These are phyloP conservation scores for Leptocoma aspasia DNA, from an alignment of 2,113 vertebrate genomes.

Conservation along the genomic window DNA sequence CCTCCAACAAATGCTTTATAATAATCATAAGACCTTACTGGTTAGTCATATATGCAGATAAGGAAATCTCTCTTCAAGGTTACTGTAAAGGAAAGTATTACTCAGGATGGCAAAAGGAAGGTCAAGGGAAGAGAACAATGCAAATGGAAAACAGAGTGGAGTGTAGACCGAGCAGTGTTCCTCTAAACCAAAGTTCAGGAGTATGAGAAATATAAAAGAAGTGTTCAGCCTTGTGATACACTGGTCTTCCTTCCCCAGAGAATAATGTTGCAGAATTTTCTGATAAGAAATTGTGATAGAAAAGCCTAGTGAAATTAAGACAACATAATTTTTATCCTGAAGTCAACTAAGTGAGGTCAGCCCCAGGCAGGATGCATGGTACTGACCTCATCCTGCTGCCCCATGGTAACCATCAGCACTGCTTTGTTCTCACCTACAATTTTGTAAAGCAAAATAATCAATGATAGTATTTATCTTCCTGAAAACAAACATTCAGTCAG, in stretches of 20 bases:
- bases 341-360: not conserved
- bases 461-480: not conserved
- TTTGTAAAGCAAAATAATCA: not conserved
- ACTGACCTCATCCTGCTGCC: not conserved
- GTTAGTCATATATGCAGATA: constrained; percentile 32
- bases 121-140: not conserved
- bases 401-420: not conserved
- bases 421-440: not conserved
- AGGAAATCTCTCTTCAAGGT: constrained; percentile 6
- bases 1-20: constrained; percentile 34
- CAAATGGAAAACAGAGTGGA: not conserved
- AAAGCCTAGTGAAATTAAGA: not conserved
- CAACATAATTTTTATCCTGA: not conserved
- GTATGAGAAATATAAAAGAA: not conserved
- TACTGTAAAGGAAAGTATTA: not conserved
- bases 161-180: not conserved
- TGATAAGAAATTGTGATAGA: not conserved
- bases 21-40: constrained; percentile 24
- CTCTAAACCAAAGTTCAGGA: not conserved
- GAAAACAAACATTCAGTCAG: not conserved
- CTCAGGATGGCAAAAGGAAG: not conserved
- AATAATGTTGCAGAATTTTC: not conserved
- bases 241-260: not conserved
- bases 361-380: not conserved
- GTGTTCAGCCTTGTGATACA: not conserved